Evolutionary conservation across 1,140 invertebrate genomes (phyloP), one percentile per base, ranked within the genome.

Genomic region (Rhynchophorus ferrugineus): DNA sequence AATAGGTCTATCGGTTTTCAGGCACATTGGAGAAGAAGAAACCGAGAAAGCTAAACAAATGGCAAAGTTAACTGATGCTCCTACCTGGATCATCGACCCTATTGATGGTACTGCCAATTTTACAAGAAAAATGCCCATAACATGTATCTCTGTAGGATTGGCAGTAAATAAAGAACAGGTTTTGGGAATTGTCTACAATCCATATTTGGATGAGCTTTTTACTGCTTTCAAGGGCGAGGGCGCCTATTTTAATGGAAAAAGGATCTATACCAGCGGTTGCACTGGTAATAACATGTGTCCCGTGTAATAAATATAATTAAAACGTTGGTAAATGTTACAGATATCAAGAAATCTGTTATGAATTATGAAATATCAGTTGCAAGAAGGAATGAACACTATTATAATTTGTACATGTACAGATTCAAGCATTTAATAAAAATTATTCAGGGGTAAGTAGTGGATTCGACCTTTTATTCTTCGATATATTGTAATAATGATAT

Each of bases 31-130:
- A 1, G 89, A 93, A 67, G 89, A 93, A 69, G 78, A 80, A 11
- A 76, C 82, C 2, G 75, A 69, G 2, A 76, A 75, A 20, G 76
- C 75, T 20, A 69, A 75, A 21, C 75, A 76, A 1, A 50, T 71
- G 58, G 75, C 77, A 16, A 71, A 78, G 13, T 69, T 90, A 36
- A 89, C 87, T 5, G 77, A 89, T 63, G 79, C 78, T 9, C 88
- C 89, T 16, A 93, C 89, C 1, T 94, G 91, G 91, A 89, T 94
- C 49, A 89, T 94, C 54, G 90, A 86, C 67, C 82, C 82, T 3
- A 83, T 85, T 33, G 83, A 85, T 68, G 83, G 83, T 18, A 87
- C 84, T 2, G 79, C 79, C 33, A 86, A 86, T 67, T 87, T 85
- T 57, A 81, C 85, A 6, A 80, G 84, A 62, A 69, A 72, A 36